Percentiles rank a stretch among this genome's conserved stretches.
These are phyloP conservation scores for Hippocampus comes DNA, from an alignment of 2,113 vertebrate species.

Conservation along the genomic window DNA sequence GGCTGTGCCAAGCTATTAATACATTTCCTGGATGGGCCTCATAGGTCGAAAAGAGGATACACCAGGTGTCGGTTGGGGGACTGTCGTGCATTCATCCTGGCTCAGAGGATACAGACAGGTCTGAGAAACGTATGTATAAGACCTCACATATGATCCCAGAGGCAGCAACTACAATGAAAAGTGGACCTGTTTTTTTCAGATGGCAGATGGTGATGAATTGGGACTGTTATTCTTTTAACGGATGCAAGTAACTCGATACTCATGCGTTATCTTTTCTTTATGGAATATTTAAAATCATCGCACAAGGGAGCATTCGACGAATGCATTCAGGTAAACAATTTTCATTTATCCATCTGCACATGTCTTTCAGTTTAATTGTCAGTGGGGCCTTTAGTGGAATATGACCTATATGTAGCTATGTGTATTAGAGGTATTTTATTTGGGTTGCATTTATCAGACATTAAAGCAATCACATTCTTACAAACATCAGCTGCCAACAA, in stretches of 20 bases:
- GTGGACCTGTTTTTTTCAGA: background rate
- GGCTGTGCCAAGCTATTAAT: slow-evolving; percentile 53
- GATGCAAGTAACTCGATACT: slow-evolving; percentile 3
- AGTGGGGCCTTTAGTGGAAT: background rate
- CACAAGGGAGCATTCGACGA: background rate
- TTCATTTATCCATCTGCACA: background rate
- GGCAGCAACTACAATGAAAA: slow-evolving; percentile 4
- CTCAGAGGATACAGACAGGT: slow-evolving; percentile 5
- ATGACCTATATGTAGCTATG: background rate
- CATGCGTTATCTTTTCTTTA: background rate
- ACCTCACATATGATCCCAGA: slow-evolving; percentile 1
- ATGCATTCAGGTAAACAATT: slow-evolving; percentile 7
- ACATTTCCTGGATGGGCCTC: slow-evolving; percentile 16
- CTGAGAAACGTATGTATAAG: slow-evolving; percentile 10
- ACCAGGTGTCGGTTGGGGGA: slow-evolving; percentile 27
- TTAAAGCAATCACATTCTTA: background rate
- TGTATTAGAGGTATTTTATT: background rate
- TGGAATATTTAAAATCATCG: background rate
- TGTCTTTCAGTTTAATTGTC: background rate
- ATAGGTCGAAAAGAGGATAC: slow-evolving; percentile 46
- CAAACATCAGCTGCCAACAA: background rate
- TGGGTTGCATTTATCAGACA: background rate
- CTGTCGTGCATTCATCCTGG: slow-evolving; percentile 18
- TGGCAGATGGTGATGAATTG: background rate
- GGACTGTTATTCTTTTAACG: background rate